Evolutionary conservation across 2,797 vertebrate species (phyloP).

Genomic region (Sardinella longiceps): DNA sequence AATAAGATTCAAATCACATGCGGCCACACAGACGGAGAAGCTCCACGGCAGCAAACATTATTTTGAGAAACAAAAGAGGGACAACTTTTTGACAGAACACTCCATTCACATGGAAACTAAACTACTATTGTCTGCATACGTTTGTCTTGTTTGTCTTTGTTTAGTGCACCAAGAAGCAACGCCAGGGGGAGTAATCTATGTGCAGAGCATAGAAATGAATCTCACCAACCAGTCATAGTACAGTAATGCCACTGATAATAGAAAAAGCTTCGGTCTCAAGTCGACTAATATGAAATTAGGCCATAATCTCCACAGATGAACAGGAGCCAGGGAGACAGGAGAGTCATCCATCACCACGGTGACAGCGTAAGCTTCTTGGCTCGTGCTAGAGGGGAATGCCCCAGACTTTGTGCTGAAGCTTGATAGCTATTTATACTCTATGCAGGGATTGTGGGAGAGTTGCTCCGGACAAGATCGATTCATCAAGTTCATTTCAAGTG

Average conservation of each 20-base stretch:
- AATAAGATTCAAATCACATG: constrained; percentile 1
- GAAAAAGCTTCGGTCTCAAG: neutral
- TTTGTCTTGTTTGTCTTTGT: no score
- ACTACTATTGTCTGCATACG: neutral
- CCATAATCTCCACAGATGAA: constrained; percentile 30
- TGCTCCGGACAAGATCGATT: neutral
- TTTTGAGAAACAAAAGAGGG: neutral
- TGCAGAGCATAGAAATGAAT: neutral
- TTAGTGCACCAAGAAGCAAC: neutral
- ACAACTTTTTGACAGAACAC: neutral
- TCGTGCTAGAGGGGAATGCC: neutral
- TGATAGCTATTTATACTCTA: neutral
- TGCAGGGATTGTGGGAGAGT: neutral
- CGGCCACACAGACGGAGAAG: neutral
- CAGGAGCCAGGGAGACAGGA: constrained; percentile 14
- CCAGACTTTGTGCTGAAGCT: neutral
- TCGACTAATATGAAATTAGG: constrained; percentile 19
- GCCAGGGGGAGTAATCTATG: neutral
- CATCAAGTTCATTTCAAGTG: neutral
- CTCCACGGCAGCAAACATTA: neutral
- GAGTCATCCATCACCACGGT: constrained; percentile 29
- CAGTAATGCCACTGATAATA: constrained; percentile 32
- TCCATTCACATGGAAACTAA: neutral
- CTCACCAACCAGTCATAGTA: neutral
- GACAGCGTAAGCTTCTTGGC: neutral